A percentile compares a stretch with the other conserved stretches of the same genome.
These are phyloP conservation scores for Hedychridium roseum DNA, from an alignment of 2,888 invertebrate species.

Conservation along the genomic window DNA sequence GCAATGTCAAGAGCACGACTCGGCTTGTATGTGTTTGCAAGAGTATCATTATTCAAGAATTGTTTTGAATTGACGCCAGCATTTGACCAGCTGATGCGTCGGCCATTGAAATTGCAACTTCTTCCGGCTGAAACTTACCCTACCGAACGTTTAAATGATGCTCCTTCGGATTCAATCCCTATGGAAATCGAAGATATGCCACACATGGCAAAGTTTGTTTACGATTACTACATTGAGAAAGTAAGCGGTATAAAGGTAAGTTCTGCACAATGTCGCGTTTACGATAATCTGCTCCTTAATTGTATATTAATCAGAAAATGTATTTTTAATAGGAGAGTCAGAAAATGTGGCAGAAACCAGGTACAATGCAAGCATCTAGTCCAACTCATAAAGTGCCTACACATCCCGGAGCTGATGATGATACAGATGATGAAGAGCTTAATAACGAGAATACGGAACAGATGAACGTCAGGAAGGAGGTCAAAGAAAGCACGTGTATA, in stretches of 20 bases:
- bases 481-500: slow-evolving; percentile 24
- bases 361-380: slow-evolving; percentile 66
- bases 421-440: slow-evolving; percentile 72
- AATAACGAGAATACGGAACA: slow-evolving; percentile 38
- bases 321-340: slow-evolving; percentile 64
- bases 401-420: slow-evolving; percentile 74
- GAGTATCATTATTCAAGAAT: slow-evolving; percentile 91
- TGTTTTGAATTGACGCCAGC: slow-evolving; percentile 97
- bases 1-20: slow-evolving; percentile 97
- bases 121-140: slow-evolving; percentile 84
- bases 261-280: too few species aligned
- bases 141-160: slow-evolving; percentile 68
- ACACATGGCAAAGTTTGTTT: slow-evolving; percentile 95
- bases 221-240: slow-evolving; percentile 86
- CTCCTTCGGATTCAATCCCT: slow-evolving; percentile 64
- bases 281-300: too few species aligned
- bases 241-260: slow-evolving; percentile 72
- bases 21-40: slow-evolving; percentile 94
- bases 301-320: too few species aligned
- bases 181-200: slow-evolving; percentile 85
- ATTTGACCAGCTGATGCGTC: slow-evolving; percentile 85
- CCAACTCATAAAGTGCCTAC: slow-evolving; percentile 70
- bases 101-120: slow-evolving; percentile 83
- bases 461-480: neutral
- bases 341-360: slow-evolving; percentile 71